Evolutionary conservation across 2,113 vertebrate species (phyloP), one percentile per base, ranked within the genome.

Genomic region (Tylochromis polylepis): DNA sequence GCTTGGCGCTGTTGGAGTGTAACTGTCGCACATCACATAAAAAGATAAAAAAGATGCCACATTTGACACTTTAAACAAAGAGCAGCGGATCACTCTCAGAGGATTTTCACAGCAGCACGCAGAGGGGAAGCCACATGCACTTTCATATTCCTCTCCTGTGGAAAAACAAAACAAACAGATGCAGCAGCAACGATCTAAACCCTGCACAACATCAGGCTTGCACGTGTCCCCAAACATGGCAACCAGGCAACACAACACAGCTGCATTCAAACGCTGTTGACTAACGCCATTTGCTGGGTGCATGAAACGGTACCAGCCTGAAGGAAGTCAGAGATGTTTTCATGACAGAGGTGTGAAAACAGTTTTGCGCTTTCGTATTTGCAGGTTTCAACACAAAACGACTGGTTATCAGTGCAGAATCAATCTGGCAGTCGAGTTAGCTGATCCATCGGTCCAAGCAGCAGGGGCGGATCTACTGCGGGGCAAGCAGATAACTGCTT

Each of bases 261-360:
- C 11, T 70, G 20, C 2, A 14, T 20, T 18, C n/a, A 34, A n/a
- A 55, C 20, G 53, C 53, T 4, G 43, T 29, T 4, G 14, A 18
- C 22, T 3, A 14, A 18, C 12, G 34, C 12, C 3, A 59, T n/a
- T 79, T 4, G 27, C 5, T 11, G 10, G 27, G 6, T 62, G 46
- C 18, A 20, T 56, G n/a, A 27, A 77, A 11, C 11, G 0, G 6
- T 82, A 46, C 14, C 65, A 81, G 18, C 3, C 2, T 79, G 57
- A 77, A 85, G 87, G 82, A 93, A 87, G 82, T 38, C 34, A n/a
- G 4, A 18, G 8, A 9, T 20, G 51, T 51, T 56, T 7, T 24
- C 3, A n/a, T 5, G 4, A 10, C 3, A 11, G 27, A 91, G 86
- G 90, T 90, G 90, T 86, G 90, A 93, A 87, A 82, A 59, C 34